Conservation (phyloP, 2,888 invertebrate species). For the Meiosimyza decipiens region DNA sequence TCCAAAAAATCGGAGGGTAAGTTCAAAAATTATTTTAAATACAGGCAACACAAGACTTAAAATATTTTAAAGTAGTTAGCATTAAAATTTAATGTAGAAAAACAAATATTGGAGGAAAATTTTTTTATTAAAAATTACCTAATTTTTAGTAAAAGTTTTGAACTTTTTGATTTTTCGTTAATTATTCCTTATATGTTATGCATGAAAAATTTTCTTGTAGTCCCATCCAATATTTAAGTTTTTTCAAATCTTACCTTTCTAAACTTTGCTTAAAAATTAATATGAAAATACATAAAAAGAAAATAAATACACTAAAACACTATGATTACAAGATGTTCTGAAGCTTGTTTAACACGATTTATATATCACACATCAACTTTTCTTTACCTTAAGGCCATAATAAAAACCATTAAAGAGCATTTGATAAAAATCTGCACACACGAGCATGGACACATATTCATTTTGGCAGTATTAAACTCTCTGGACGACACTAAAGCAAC, state of each 20-base stretch:
- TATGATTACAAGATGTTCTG: too few species aligned
- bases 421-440: slow-evolving; percentile 83
- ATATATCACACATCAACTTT: neutral
- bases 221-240: too few species aligned
- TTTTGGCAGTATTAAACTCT: slow-evolving; percentile 86
- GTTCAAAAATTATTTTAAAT: slow-evolving; percentile 33
- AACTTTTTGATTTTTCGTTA: neutral
- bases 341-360: neutral
- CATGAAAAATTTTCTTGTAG: neutral
- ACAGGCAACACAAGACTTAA: too few species aligned
- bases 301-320: too few species aligned
- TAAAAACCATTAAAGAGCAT: slow-evolving; percentile 90
- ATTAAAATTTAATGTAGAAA: too few species aligned
- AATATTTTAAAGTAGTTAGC: too few species aligned
- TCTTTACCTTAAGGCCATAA: slow-evolving; percentile 72
- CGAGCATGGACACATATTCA: slow-evolving; percentile 85
- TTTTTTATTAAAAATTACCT: neutral
- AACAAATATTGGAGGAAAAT: too few species aligned
- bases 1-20: slow-evolving; percentile 80
- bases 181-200: neutral
- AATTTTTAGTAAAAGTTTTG: neutral
- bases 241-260: too few species aligned
- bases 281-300: too few species aligned
- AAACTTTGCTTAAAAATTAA: too few species aligned
- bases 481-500: slow-evolving; percentile 94